Percentiles rank a stretch among this genome's conserved stretches.
phyloP scores from a whole-genome alignment of 2,797 vertebrate genomes.

The Acrocephalus scirpaceus region DNA sequence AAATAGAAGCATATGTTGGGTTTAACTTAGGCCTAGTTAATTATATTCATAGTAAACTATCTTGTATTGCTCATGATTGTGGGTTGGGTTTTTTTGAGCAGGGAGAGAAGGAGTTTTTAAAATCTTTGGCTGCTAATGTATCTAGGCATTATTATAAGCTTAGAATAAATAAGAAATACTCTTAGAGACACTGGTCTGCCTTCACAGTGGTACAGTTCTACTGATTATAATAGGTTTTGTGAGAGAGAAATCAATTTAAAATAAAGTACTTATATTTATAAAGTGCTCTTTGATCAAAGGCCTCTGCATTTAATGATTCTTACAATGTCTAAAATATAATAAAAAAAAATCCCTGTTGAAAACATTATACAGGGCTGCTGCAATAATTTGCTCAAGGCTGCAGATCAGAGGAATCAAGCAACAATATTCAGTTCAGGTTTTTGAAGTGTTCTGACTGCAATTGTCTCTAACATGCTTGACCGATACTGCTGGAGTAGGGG shows the following conservation, averaged over 20 bases:
- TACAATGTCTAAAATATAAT: not conserved
- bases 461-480: not conserved
- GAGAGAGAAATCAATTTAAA: constrained; percentile 15
- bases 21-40: not conserved
- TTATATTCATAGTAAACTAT: not conserved
- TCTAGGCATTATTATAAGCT: not conserved
- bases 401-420: constrained; percentile 1
- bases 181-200: not conserved
- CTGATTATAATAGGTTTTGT: not conserved
- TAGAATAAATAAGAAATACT: not conserved
- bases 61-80: not conserved
- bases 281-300: not conserved
- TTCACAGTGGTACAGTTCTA: not conserved
- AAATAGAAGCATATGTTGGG: not conserved
- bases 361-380: not conserved
- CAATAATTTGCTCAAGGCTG: constrained; percentile 3
- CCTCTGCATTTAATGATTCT: not conserved
- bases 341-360: not conserved
- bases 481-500: not conserved
- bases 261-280: constrained; percentile 14
- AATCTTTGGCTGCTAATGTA: not conserved
- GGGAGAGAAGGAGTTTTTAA: not conserved
- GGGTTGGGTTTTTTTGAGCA: not conserved
- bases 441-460: not conserved
- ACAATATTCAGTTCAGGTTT: not conserved